Base-by-base conservation (phyloP, 2,797 vertebrate genomes). In the Odontamblyopus lacepedii region DNA sequence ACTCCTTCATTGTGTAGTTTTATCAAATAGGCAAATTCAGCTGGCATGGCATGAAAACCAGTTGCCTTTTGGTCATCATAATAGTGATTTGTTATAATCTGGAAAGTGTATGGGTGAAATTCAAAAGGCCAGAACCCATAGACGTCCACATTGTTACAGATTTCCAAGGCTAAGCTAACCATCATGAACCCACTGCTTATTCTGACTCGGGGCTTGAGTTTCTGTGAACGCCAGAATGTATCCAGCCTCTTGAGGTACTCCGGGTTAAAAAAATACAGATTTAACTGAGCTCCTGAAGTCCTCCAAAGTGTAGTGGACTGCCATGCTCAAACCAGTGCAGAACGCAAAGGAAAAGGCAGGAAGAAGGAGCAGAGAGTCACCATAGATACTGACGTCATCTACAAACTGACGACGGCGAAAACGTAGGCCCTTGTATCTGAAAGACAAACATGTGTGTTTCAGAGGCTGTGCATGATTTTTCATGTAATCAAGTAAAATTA, bases 271-370 rank as follows among this genome's bases (percentile, higher is more conserved):
- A 90, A 96, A 98, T 74, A 97, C 41, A 0, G 94, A 89, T 71
- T 65, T 91, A 29, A 90, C 86, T 90, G 53, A 92, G 93, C 8
- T 87, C 73, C 86, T 73, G 32, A 95, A 95, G 78, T 97, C 95
- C 68, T 93, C 41, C 26, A 98, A 84, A 26, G 95, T 92, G 83
- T 95, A 93, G 56, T 93, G 84, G 0, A 92, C 96, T 71, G 95
- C 93, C 79, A 97, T 91, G 67, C 95, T 98, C 77, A 95, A 76
- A 0, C 89, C 85, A 0, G 95, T 97, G 90, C 96, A 97, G 73
- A 75, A 87, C 70, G 86, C 81, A 87, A 97, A 44, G 55, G 96
- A 97, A 88, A 98, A 98, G 0, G 97, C 95, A 0, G 97, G 97
- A 73, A 98, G 70, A 4, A 94, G 78, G 71, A 94, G 30, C 67